phyloP scores from a whole-genome alignment of 2,888 invertebrate genomes.

The Odontothrips loti region DNA sequence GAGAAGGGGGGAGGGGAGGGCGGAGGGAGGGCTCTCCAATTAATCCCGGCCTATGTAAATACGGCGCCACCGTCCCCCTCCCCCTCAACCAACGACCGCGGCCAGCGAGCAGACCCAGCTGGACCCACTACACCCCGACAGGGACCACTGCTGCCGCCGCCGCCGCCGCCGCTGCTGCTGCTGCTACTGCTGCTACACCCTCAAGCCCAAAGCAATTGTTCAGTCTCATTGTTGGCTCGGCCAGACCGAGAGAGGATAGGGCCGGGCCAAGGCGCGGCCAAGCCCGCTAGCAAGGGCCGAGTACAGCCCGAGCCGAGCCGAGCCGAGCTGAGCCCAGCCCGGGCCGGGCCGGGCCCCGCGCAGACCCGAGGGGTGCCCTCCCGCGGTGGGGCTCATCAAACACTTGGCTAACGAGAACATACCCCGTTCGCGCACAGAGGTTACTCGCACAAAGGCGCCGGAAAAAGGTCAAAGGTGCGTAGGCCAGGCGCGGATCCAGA shows the following conservation, averaged over 20 bases:
- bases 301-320: neutral
- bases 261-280: too few species aligned
- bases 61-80: neutral
- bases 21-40: neutral
- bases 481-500: too few species aligned
- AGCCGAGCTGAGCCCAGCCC: neutral
- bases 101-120: neutral
- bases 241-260: neutral
- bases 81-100: neutral
- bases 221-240: constrained; percentile 16
- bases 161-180: neutral
- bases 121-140: neutral
- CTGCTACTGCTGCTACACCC: neutral
- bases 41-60: constrained; percentile 26
- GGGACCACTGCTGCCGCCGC: neutral
- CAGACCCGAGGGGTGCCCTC: neutral
- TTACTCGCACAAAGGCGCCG: too few species aligned
- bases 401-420: too few species aligned
- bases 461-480: too few species aligned
- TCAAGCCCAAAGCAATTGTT: neutral
- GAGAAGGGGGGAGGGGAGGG: neutral
- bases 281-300: too few species aligned
- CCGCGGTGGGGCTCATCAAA: too few species aligned
- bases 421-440: too few species aligned
- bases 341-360: neutral